Evolutionary conservation across 2,113 vertebrate species (phyloP), one percentile per base, ranked within the genome.

Genomic region (Plectropomus leopardus): DNA sequence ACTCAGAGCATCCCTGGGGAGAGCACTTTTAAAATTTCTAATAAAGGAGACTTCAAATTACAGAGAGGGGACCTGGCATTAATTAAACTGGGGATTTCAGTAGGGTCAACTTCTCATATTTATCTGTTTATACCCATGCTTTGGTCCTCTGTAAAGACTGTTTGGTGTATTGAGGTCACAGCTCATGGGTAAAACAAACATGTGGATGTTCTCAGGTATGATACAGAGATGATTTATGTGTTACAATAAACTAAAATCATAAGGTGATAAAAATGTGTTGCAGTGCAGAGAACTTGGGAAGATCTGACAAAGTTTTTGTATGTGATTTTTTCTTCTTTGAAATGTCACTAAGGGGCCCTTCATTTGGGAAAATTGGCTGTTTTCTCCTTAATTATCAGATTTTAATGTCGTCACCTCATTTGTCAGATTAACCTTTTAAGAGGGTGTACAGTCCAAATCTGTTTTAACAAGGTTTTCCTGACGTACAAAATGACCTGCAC

Each of bases 21-120:
- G 42, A 60, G 66, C 72, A 89, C 82, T 88, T 95, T 94, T 91
- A 90, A 93, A 85, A 93, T 94, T 94, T 95, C 90, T 95, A 95
- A 95, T 95, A 95, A 95, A 94, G 92, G 76, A 85, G 88, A 91
- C 87, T 89, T 92, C 84, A 91, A 94, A 94, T 94, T 93, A 94
- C 92, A 91, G 88, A 84, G 89, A 86, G 72, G 91, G 89, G 92
- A 93, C 89, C 79, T 80, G 76, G 80, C 90, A 91, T 90, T 95
- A 95, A 96, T 96, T 95, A 95, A 95, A 93, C 84, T 92, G 92
- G 94, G 93, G 92, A 89, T 92, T 94, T 90, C 84, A 77, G 90
- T n/a, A 28, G 89, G 94, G 92, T 94, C 92, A 93, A 78, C 82
- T 26, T 87, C 72, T 88, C 80, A 89, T 93, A 92, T 95, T 93